phyloP scores from a whole-genome alignment of 2,888 invertebrate species.

The Heliconius cydno region DNA sequence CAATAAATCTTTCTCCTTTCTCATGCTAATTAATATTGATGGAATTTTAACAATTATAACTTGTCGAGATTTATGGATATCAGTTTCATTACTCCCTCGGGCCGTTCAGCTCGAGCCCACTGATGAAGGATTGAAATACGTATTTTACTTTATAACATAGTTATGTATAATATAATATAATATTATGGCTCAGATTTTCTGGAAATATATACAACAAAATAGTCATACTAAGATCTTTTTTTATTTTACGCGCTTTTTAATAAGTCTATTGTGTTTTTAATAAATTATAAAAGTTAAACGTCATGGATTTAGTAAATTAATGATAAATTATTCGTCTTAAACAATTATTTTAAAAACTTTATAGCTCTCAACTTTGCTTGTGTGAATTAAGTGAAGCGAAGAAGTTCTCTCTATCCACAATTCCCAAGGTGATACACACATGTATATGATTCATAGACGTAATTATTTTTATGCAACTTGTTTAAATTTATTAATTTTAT shows the following conservation, averaged over 20 bases:
- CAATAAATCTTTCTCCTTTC: conserved; percentile 6
- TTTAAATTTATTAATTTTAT: background rate
- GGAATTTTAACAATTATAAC: conserved; percentile 26
- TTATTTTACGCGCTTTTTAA: background rate
- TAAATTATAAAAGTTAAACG: background rate
- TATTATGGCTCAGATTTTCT: background rate
- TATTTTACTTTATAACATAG: conserved; percentile 4
- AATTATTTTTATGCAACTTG: background rate
- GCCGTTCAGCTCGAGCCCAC: background rate
- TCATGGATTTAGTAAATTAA: background rate
- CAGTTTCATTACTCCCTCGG: conserved; percentile 23
- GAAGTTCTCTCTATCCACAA: no score
- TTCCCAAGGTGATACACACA: no score
- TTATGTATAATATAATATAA: background rate
- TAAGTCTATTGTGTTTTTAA: background rate
- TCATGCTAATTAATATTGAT: conserved; percentile 14
- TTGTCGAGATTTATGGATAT: conserved; percentile 22
- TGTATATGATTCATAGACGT: no score
- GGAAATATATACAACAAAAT: background rate
- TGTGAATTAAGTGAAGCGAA: no score
- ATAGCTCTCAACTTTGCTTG: no score
- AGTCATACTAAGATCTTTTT: background rate
- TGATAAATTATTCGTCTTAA: no score
- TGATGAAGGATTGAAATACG: conserved; percentile 25
- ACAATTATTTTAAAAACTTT: no score